A percentile compares a stretch with the other conserved stretches of the same genome.
These are phyloP conservation scores for Catagonus wagneri DNA, from an alignment of 2,113 vertebrate genomes.

Conservation along the genomic window DNA sequence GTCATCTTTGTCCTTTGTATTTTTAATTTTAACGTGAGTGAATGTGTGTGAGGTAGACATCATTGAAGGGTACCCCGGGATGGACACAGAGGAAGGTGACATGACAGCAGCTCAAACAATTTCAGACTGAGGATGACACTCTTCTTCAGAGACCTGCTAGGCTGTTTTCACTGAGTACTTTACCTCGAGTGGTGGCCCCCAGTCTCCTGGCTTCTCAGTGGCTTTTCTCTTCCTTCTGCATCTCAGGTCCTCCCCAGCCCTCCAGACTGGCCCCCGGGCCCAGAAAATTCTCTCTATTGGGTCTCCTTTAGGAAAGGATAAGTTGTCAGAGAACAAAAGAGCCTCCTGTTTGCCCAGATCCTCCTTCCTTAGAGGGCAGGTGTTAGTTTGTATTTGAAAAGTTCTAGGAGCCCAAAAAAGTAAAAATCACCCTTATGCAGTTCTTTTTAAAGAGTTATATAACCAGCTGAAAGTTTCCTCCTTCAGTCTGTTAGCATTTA, in stretches of 20 bases:
- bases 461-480: background rate
- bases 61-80: background rate
- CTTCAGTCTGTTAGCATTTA: slow-evolving; percentile 25
- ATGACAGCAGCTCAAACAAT: background rate
- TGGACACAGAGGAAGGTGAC: background rate
- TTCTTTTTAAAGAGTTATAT: background rate
- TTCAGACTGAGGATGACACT: background rate
- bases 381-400: slow-evolving; percentile 3
- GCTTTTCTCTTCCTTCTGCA: background rate
- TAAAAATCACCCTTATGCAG: background rate
- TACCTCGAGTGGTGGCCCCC: background rate
- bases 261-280: background rate
- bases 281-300: background rate
- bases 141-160: background rate
- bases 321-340: background rate
- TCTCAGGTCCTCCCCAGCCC: background rate
- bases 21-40: background rate
- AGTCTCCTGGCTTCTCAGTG: background rate
- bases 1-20: background rate
- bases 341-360: background rate
- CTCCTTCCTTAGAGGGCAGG: background rate
- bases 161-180: background rate
- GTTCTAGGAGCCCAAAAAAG: background rate
- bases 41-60: background rate
- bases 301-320: background rate